phyloP scores from a whole-genome alignment of 2,113 vertebrate genomes.

The Cololabis saira region DNA sequence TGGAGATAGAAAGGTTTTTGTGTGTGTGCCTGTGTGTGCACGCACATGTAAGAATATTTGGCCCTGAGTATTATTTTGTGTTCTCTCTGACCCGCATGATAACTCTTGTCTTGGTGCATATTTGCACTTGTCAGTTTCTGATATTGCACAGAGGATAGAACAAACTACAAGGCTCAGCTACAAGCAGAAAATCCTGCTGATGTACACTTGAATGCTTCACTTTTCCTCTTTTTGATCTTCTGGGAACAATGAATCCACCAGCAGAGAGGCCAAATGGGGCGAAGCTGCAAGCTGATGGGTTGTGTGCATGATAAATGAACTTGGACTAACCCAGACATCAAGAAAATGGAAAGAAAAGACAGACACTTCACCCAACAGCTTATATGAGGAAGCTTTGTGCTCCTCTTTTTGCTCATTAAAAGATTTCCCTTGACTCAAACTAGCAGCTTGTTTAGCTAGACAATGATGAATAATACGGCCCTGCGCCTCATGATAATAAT shows the following conservation, averaged over 20 bases:
- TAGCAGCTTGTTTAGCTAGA: slow-evolving; percentile 34
- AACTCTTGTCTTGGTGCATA: slow-evolving; percentile 8
- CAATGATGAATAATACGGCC: slow-evolving; percentile 48
- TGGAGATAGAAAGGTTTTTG: not conserved
- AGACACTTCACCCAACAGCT: slow-evolving; percentile 43
- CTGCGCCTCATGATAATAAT: slow-evolving; percentile 38
- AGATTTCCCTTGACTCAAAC: slow-evolving; percentile 37
- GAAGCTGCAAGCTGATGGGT: slow-evolving; percentile 35
- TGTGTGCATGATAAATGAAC: slow-evolving; percentile 61
- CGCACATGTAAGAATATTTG: no score
- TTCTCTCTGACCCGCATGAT: slow-evolving; percentile 15
- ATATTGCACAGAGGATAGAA: slow-evolving; percentile 10
- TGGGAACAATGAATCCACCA: slow-evolving; percentile 27
- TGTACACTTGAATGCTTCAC: slow-evolving; percentile 25
- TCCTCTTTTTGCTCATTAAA: slow-evolving; percentile 53
- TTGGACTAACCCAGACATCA: slow-evolving; percentile 29
- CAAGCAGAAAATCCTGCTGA: slow-evolving; percentile 26
- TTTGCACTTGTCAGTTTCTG: slow-evolving; percentile 13
- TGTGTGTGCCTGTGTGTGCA: no score
- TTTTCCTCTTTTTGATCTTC: slow-evolving; percentile 12
- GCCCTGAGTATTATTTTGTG: slow-evolving; percentile 4
- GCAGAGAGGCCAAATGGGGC: slow-evolving; percentile 29
- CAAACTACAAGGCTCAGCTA: slow-evolving; percentile 26
- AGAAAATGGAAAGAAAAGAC: slow-evolving; percentile 40
- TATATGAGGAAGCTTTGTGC: slow-evolving; percentile 45